A percentile compares a stretch with the other conserved stretches of the same genome.
These are phyloP conservation scores for Salvator merianae DNA, from an alignment of 2,113 vertebrate genomes.

Conservation along the genomic window DNA sequence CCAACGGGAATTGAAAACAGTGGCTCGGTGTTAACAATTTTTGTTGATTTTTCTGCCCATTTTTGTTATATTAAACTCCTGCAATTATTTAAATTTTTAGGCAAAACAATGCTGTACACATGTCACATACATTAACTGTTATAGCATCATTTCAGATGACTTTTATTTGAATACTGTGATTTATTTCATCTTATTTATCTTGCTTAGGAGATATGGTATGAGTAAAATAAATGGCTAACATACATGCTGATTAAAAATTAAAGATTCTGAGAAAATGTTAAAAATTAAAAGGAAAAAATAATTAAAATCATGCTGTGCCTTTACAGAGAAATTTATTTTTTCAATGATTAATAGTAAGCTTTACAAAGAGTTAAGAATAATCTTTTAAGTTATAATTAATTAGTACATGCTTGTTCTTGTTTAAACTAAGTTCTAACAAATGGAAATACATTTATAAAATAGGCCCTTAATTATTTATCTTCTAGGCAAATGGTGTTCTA, in stretches of 20 bases:
- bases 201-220: constrained; percentile 50
- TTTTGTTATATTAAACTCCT: constrained; percentile 37
- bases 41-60: neutral
- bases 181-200: constrained; percentile 62
- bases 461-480: constrained; percentile 71
- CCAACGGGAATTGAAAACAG: constrained; percentile 36
- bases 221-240: constrained; percentile 50
- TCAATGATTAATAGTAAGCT: constrained; percentile 55
- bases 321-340: constrained; percentile 52
- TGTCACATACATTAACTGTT: constrained; percentile 52
- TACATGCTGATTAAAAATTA: constrained; percentile 58
- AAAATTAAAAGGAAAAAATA: constrained; percentile 65
- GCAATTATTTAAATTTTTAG: constrained; percentile 46
- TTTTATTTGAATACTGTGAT: constrained; percentile 63
- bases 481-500: constrained; percentile 67
- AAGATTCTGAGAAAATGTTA: constrained; percentile 55
- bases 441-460: constrained; percentile 71
- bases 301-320: constrained; percentile 58
- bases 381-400: constrained; percentile 72
- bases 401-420: constrained; percentile 63
- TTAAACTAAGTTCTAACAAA: constrained; percentile 66
- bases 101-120: constrained; percentile 49
- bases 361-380: constrained; percentile 65
- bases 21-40: constrained; percentile 24
- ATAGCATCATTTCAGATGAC: constrained; percentile 52